Evolutionary conservation across 2,797 vertebrate genomes (phyloP).

Genomic region (Poeciliopsis paucimaculata): DNA sequence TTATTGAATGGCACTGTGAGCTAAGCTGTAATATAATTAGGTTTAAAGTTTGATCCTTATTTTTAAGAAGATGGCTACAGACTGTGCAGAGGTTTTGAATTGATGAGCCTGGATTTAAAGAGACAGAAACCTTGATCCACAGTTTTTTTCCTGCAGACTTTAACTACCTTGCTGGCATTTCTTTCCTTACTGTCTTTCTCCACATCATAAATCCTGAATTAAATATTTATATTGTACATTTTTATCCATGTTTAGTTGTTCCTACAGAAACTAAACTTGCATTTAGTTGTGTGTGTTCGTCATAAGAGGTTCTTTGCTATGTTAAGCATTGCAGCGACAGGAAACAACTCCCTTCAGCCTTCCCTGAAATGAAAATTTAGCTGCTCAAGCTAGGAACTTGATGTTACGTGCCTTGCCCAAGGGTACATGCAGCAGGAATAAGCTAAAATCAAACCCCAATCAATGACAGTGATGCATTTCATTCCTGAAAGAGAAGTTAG

Average conservation of each 20-base stretch:
- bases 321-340: background rate
- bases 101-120: background rate
- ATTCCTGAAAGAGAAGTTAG: too few relatives aligned
- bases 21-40: background rate
- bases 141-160: background rate
- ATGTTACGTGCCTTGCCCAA: too few relatives aligned
- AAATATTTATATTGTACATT: background rate
- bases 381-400: background rate
- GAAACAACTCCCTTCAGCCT: background rate
- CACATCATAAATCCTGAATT: conserved; percentile 1
- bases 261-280: background rate
- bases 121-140: background rate
- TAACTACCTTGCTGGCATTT: background rate
- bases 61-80: background rate
- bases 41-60: background rate
- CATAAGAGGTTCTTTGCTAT: background rate
- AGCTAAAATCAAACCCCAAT: background rate
- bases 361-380: background rate
- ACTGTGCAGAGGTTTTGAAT: background rate
- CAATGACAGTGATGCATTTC: too few relatives aligned
- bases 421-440: background rate
- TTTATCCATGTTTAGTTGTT: background rate
- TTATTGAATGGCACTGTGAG: background rate
- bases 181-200: background rate
- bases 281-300: background rate